These are phyloP conservation scores for Yponomeuta malinellus DNA, from an alignment of 2,888 invertebrate genomes.

Conservation along the genomic window DNA sequence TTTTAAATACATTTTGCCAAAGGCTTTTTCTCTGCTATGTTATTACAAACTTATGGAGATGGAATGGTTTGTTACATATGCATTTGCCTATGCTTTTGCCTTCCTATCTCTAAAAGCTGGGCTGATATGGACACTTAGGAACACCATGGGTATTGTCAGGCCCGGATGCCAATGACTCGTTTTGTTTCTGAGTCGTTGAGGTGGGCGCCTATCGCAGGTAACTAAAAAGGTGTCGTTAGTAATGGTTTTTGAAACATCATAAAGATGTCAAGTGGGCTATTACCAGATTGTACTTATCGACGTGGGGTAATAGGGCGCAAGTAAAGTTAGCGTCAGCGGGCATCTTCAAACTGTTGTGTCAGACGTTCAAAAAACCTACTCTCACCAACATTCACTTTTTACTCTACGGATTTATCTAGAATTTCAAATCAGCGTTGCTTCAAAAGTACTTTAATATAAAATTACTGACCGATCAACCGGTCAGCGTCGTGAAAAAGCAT, in stretches of 20 bases:
- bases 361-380: not conserved
- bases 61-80: not conserved
- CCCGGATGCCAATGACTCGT: constrained; percentile 48
- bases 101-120: not conserved
- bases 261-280: constrained; percentile 71
- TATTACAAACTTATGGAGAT: not conserved
- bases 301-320: constrained; percentile 46
- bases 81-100: not conserved
- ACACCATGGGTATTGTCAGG: constrained; percentile 13
- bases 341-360: not conserved
- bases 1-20: constrained; percentile 44
- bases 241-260: constrained; percentile 74
- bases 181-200: constrained; percentile 47
- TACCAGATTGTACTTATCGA: constrained; percentile 69
- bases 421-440: too few relatives aligned
- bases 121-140: not conserved
- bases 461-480: not conserved
- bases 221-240: constrained; percentile 76
- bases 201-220: constrained; percentile 64
- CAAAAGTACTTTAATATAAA: too few relatives aligned
- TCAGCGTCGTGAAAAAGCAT: not conserved
- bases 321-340: constrained; percentile 42
- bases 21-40: constrained; percentile 13
- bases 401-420: too few relatives aligned
- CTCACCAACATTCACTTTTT: not conserved